Percentiles rank a stretch among this genome's conserved stretches.
Evolutionary conservation across 2,888 invertebrate species (phyloP).

Genomic region (Galerucella nymphaeae): DNA sequence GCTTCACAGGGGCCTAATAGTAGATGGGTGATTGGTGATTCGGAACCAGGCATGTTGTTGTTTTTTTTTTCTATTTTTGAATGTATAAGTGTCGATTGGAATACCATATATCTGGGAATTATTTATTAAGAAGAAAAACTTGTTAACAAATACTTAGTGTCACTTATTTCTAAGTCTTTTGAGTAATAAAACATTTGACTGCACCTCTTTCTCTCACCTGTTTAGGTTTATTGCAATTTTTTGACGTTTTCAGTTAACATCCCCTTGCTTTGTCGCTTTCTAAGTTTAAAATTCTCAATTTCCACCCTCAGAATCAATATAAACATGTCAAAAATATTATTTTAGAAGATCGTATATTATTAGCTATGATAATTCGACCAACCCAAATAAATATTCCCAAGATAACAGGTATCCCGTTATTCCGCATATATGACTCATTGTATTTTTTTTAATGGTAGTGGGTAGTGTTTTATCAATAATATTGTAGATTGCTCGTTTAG

Average conservation of each 20-base stretch:
- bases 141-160: too few relatives aligned
- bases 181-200: too few relatives aligned
- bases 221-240: too few relatives aligned
- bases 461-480: constrained; percentile 17
- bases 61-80: constrained; percentile 33
- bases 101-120: neutral
- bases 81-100: neutral
- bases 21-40: constrained; percentile 61
- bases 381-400: neutral
- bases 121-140: constrained; percentile 1
- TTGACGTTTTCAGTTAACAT: too few relatives aligned
- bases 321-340: too few relatives aligned
- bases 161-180: too few relatives aligned
- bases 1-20: constrained; percentile 49
- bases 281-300: too few relatives aligned
- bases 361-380: neutral
- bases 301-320: too few relatives aligned
- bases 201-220: too few relatives aligned
- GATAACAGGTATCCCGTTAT: constrained; percentile 6
- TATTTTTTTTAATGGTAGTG: neutral
- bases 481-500: constrained; percentile 5
- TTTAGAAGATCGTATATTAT: too few relatives aligned
- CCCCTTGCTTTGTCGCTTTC: too few relatives aligned
- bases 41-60: constrained; percentile 62
- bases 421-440: constrained; percentile 18